These are phyloP conservation scores for Agraylea sexmaculata DNA, from an alignment of 1,140 invertebrate species.

Conservation along the genomic window DNA sequence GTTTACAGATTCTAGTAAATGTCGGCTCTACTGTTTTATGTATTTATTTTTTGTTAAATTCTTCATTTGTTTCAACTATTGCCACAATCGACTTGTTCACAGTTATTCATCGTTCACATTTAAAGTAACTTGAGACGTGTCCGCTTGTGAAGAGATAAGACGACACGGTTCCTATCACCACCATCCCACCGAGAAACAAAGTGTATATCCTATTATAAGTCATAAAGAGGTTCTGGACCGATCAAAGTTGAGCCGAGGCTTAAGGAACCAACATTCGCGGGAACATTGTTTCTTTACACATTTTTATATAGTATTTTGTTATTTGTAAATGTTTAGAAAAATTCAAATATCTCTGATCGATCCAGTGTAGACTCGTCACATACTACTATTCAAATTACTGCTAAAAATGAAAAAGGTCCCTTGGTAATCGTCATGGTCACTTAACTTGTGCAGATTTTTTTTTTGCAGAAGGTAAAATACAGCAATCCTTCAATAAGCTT, in stretches of 20 bases:
- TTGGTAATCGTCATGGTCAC: conserved; percentile 22
- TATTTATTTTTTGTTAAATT: too few species aligned
- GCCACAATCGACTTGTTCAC: conserved; percentile 17
- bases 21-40: conserved; percentile 19
- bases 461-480: background rate
- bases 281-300: conserved; percentile 28
- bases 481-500: background rate
- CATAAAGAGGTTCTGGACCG: conserved; percentile 18
- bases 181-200: too few species aligned
- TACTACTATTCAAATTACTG: conserved; percentile 20
- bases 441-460: conserved; percentile 14
- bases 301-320: conserved; percentile 32
- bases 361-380: conserved; percentile 20
- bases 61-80: conserved; percentile 19
- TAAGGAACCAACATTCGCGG: conserved; percentile 10
- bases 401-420: conserved; percentile 22
- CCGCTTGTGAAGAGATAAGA: too few species aligned
- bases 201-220: too few species aligned
- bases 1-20: conserved; percentile 21
- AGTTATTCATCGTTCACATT: too few species aligned
- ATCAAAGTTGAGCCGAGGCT: conserved; percentile 10
- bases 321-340: conserved; percentile 29
- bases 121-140: too few species aligned
- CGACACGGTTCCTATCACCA: too few species aligned
- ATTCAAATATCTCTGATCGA: conserved; percentile 27